Percentiles rank a stretch among this genome's conserved stretches.
Conservation (phyloP, 2,113 vertebrate genomes). For the Rostratula benghalensis region DNA sequence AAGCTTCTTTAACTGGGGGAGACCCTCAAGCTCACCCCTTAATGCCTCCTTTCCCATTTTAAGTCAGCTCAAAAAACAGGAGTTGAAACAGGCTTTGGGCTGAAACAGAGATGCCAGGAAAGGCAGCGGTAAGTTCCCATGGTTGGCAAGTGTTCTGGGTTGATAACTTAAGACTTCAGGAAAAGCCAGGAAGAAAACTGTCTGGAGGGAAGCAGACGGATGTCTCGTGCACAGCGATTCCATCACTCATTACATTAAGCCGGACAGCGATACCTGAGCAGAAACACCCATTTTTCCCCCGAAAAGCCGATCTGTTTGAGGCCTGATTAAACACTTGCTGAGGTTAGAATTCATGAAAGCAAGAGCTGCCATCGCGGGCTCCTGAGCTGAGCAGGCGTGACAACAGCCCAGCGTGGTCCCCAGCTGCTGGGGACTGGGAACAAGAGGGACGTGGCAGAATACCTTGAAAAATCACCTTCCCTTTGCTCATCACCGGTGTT, state of each 20-base stretch:
- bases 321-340: background rate
- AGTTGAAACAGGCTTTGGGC: background rate
- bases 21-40: background rate
- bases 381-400: background rate
- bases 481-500: background rate
- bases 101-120: background rate
- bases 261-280: background rate
- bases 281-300: background rate
- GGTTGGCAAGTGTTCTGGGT: background rate
- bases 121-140: background rate
- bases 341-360: background rate
- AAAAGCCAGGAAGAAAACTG: background rate
- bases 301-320: background rate
- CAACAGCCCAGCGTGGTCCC: background rate
- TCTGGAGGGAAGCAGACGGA: background rate
- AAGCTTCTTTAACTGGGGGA: background rate
- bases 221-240: background rate
- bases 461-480: background rate
- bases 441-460: background rate
- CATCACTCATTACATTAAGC: conserved; percentile 1
- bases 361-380: background rate
- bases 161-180: background rate
- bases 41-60: background rate
- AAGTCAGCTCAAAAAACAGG: background rate
- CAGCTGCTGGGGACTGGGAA: background rate